Base-by-base conservation (phyloP, 2,888 invertebrate genomes). In the Acanthococcus lagerstroemiae region DNA sequence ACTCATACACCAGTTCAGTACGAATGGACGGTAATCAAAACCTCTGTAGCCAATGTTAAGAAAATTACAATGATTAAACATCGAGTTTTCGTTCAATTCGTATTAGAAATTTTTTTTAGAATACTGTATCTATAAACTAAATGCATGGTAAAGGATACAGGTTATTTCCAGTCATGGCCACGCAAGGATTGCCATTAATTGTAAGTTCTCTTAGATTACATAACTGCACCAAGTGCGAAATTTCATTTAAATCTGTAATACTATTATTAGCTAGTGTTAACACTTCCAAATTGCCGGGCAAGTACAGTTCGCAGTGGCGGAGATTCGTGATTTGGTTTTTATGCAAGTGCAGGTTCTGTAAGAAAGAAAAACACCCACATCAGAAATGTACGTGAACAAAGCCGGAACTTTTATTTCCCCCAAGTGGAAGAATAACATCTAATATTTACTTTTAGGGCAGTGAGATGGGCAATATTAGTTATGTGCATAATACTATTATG, bases 1-100 rank as follows among this genome's bases (percentile, higher is more conserved):
- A 73, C 84, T 87, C 82, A 90, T 84, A 76, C 92, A 90, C 94
- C 95, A 95, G 77, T 94, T 95, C 68, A 94, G 82, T 68, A 94
- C 84, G 78, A 90, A 95, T 44, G 95, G 93, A 67, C 95, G 85
- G 78, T 93, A 91, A 77, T 92, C 90, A 77, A 90, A 93, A 45
- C 88, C 90, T 76, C 90, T 91, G 78, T 69, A 12, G 71, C 72
- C 48, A 19, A 17, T 48, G 15, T 19, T 48, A 48, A 48, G 48
- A 19, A 48, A 74, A 71, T 70, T 46, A 58, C 45, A 60, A 9
- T 5, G 6, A 19, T 2, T 15, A 21, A 48, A 21, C 2, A 17
- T 9, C 48, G 9, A 48, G 17, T 9, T 9, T n/a, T n/a, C n/a
- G n/a, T n/a, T 21, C 3, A 21, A 19, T n/a, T 48, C 48, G 19